Conservation (phyloP, 2,113 vertebrate species). For the Merops nubicus region DNA sequence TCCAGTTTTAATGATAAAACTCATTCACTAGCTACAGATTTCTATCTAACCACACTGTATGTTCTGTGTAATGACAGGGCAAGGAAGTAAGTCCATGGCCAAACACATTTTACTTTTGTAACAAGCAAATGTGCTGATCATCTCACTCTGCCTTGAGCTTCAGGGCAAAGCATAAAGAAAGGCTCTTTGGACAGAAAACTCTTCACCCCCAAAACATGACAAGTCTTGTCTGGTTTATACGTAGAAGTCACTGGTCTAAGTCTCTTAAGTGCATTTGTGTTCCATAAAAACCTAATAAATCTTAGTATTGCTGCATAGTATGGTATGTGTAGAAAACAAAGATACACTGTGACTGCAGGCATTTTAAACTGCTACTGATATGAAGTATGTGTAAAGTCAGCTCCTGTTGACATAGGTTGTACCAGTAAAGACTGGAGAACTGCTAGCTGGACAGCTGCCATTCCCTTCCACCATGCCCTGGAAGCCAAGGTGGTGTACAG, state of each 20-base stretch:
- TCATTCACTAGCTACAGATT: neutral
- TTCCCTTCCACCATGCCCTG: neutral
- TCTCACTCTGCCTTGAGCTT: neutral
- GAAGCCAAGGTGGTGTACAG: neutral
- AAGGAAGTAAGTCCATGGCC: neutral
- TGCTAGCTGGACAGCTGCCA: neutral
- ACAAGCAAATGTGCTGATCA: neutral
- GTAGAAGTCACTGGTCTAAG: neutral
- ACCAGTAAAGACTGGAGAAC: neutral
- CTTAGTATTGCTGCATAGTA: neutral
- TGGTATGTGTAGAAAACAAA: neutral
- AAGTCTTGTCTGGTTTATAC: neutral
- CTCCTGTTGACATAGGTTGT: neutral
- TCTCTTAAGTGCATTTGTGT: neutral
- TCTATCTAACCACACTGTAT: neutral
- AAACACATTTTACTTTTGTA: neutral
- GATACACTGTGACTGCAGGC: neutral
- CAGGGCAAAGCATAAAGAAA: neutral
- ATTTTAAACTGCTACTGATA: neutral
- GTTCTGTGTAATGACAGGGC: neutral
- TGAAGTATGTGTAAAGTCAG: accelerated
- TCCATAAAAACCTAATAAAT: neutral
- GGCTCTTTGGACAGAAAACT: neutral
- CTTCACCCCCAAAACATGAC: neutral
- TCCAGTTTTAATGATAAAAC: neutral